These are phyloP conservation scores for Argya squamiceps DNA, from an alignment of 2,797 vertebrate genomes.

Conservation along the genomic window DNA sequence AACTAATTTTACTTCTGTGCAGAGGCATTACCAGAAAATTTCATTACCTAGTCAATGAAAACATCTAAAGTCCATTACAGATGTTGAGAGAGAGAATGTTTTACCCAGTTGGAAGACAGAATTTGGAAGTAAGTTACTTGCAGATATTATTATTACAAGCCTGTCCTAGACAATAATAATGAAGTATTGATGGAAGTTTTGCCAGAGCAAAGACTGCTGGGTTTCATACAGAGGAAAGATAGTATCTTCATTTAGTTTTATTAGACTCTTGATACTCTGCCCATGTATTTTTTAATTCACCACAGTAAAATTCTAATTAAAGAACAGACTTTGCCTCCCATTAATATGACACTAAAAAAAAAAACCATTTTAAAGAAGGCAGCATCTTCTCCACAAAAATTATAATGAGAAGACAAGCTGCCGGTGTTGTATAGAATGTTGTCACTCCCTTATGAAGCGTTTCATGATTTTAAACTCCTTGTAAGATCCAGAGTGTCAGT, in stretches of 20 bases:
- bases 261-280: constrained; percentile 58
- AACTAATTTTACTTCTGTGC: background rate
- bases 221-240: constrained; percentile 40
- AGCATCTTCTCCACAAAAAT: constrained; percentile 35
- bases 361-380: constrained; percentile 38
- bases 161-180: constrained; percentile 50
- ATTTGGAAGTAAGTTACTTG: constrained; percentile 32
- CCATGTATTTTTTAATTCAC: constrained; percentile 69
- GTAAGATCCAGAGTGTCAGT: constrained; percentile 30
- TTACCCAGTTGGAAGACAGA: constrained; percentile 20
- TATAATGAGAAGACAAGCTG: constrained; percentile 35
- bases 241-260: constrained; percentile 66
- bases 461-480: constrained; percentile 48
- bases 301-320: constrained; percentile 70
- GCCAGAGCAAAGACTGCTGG: constrained; percentile 55
- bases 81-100: background rate
- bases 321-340: constrained; percentile 61
- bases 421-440: constrained; percentile 2
- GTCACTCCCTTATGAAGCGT: constrained; percentile 44
- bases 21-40: background rate
- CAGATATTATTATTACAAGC: constrained; percentile 40
- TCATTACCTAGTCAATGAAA: background rate
- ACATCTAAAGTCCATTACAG: background rate
- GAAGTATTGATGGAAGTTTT: constrained; percentile 49
- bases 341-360: constrained; percentile 55